Conservation (phyloP, 2,888 invertebrate genomes). For the Congeria kusceri region DNA sequence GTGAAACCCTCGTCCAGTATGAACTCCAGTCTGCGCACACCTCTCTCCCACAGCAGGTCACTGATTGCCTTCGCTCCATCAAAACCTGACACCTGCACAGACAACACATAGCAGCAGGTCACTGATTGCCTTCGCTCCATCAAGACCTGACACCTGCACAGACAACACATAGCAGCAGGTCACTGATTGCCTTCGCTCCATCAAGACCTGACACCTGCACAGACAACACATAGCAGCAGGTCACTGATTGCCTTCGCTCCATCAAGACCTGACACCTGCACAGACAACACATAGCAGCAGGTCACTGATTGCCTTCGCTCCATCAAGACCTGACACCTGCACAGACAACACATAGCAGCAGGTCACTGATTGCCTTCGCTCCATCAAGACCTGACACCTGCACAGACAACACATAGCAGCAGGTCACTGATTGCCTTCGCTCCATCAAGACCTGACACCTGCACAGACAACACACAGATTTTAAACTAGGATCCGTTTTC, state of each 20-base stretch:
- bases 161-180: constrained; percentile 31
- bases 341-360: not conserved
- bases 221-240: not conserved
- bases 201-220: constrained; percentile 82
- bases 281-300: too few species aligned
- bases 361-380: constrained; percentile 83
- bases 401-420: not conserved
- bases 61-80: constrained; percentile 85
- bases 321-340: constrained; percentile 84
- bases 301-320: constrained; percentile 84
- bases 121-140: constrained; percentile 85
- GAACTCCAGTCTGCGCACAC: constrained; percentile 84
- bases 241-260: constrained; percentile 85
- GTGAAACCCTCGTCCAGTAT: constrained; percentile 87
- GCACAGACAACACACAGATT: constrained; percentile 8
- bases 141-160: constrained; percentile 80
- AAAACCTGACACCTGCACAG: constrained; percentile 79
- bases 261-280: constrained; percentile 82
- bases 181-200: constrained; percentile 85
- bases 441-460: constrained; percentile 84
- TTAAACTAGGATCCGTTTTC: too few species aligned
- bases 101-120: constrained; percentile 38
- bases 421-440: constrained; percentile 84
- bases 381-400: constrained; percentile 84
- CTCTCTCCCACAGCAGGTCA: constrained; percentile 77